Evolutionary conservation across 2,888 invertebrate genomes (phyloP).

Genomic region (Dicyrtoma fusca): DNA sequence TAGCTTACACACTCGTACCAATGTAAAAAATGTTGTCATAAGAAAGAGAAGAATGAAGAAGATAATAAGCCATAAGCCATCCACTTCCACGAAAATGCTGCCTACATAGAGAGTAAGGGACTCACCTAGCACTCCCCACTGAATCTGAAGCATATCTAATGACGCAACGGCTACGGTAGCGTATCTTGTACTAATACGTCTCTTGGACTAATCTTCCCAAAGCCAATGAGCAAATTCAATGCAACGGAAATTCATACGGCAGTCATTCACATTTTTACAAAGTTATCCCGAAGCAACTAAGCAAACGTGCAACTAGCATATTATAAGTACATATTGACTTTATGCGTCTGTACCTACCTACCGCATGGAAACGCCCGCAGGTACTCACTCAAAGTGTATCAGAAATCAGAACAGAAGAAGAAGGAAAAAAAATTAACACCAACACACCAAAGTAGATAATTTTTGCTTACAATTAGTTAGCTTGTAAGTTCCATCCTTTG

Average conservation of each 20-base stretch:
- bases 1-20: too few relatives aligned
- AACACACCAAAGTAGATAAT: too few relatives aligned
- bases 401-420: not conserved
- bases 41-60: too few relatives aligned
- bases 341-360: slow-evolving; percentile 13
- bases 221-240: slow-evolving; percentile 16
- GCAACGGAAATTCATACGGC: slow-evolving; percentile 21
- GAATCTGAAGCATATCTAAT: slow-evolving; percentile 20
- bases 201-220: not conserved
- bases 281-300: too few relatives aligned
- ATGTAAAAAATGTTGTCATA: too few relatives aligned
- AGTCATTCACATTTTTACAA: not conserved
- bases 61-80: too few relatives aligned
- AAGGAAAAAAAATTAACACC: not conserved
- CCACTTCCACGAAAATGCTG: not conserved
- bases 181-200: not conserved
- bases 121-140: slow-evolving; percentile 2
- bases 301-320: not conserved
- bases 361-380: slow-evolving; percentile 14
- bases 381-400: too few relatives aligned
- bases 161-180: slow-evolving; percentile 11
- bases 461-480: too few relatives aligned
- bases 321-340: slow-evolving; percentile 14
- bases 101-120: not conserved
- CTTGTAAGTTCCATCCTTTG: too few relatives aligned